These are phyloP conservation scores for Rallus crepitans DNA, from an alignment of 2,797 vertebrate species.

Conservation along the genomic window DNA sequence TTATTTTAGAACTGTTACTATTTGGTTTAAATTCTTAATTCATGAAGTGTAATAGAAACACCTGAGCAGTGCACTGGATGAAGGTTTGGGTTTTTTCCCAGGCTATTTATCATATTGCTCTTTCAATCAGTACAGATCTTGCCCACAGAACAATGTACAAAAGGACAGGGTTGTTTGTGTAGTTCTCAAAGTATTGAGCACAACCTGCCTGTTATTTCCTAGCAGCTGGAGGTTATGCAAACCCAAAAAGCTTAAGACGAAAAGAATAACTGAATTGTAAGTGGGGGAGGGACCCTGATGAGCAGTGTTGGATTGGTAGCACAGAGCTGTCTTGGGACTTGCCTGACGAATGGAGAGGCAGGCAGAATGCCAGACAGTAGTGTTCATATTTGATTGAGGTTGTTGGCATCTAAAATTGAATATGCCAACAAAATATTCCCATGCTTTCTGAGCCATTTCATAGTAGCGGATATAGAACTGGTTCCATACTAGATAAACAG, in stretches of 20 bases:
- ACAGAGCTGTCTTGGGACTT: neutral
- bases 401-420: neutral
- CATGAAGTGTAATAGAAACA: neutral
- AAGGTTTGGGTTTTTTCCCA: neutral
- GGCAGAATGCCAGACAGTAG: neutral
- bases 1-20: neutral
- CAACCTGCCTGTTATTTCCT: neutral
- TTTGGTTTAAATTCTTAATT: neutral
- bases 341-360: neutral
- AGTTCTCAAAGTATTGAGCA: neutral
- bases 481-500: neutral
- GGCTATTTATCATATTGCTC: neutral
- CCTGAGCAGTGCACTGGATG: neutral
- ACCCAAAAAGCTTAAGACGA: neutral
- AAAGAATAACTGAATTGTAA: neutral
- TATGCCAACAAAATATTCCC: neutral
- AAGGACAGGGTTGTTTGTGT: neutral
- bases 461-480: neutral
- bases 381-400: neutral
- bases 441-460: neutral
- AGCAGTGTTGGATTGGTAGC: neutral
- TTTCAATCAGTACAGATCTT: neutral
- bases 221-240: neutral
- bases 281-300: neutral
- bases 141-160: neutral